Base-by-base conservation (phyloP, 2,888 invertebrate genomes). In the Limenitis camilla region DNA sequence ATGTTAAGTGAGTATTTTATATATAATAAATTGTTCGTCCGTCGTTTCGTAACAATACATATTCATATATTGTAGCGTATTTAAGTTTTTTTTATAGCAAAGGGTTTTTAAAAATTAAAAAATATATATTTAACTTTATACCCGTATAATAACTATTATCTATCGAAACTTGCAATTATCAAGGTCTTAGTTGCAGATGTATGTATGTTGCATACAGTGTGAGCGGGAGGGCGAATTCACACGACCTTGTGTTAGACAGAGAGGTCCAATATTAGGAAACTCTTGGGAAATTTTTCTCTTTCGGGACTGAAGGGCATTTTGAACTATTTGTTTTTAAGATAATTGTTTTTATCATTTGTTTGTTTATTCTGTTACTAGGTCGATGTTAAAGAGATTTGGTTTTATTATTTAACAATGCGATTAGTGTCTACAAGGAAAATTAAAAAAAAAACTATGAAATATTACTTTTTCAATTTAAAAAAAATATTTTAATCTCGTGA, bases 151-250 rank as follows among this genome's bases (percentile, higher is more conserved):
- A 81, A 84, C 83, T 84, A 84, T 84, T 83, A 82, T 81, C 84
- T 83, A 83, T 79, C 86, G 85, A 87, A 87, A 84, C 81, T 83
- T 82, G 84, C 84, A 83, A 80, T 75, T 80, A 84, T 80, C 87
- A 87, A 86, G 87, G 87, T 81, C 81, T 74, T 71, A 74, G 78
- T 83, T 85, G 86, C 85, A 87, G 83, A 84, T 84, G 73, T 78
- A 72, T 82, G 19, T 19, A 19, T 19, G 19, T 3, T 84, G 84
- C 85, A 85, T 79, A 80, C 76, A 71, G 84, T 78, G 82, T 64
- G 82, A 85, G 73, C 59, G 77, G 69, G 84, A 81, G 66, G 63
- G 66, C 58, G 49, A 67, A 68, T 70, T 63, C 50, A 56, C 61
- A 61, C 76, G 78, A 77, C 81, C 79, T 83, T 81, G 80, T 69